A percentile compares a stretch with the other conserved stretches of the same genome.
phyloP scores from a whole-genome alignment of 30 jellyfish, hydroid and myxozoan species.

The Nemopilema nomurai region DNA sequence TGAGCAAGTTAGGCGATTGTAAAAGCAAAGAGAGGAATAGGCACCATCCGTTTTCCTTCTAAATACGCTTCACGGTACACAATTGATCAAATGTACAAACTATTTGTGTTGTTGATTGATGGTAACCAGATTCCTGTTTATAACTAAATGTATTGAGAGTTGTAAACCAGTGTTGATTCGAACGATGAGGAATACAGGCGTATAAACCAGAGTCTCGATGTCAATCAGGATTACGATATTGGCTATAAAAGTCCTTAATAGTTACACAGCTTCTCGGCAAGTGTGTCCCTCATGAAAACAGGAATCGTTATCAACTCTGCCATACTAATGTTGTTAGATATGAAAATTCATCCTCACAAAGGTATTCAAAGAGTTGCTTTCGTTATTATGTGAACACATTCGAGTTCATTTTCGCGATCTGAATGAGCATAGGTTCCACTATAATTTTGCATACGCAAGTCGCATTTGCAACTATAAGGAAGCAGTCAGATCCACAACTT shows the following conservation, averaged over 20 bases:
- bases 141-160: no score
- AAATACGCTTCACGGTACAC: conserved; percentile 22
- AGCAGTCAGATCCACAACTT: conserved; percentile 16
- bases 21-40: conserved; percentile 33
- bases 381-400: conserved; percentile 30
- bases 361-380: conserved; percentile 32
- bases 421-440: conserved; percentile 1
- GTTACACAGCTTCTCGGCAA: no score
- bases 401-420: background rate
- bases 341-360: conserved; percentile 31
- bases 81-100: conserved; percentile 7
- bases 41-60: conserved; percentile 32
- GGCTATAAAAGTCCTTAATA: no score
- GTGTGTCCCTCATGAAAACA: conserved; percentile 44
- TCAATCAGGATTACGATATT: no score
- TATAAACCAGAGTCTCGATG: no score
- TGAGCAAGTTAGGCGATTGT: conserved; percentile 37
- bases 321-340: conserved; percentile 22
- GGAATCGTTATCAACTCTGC: conserved; percentile 16
- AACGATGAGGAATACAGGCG: no score
- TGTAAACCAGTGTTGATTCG: no score
- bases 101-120: conserved; percentile 6
- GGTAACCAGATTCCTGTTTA: conserved; percentile 21
- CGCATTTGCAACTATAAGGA: conserved; percentile 7
- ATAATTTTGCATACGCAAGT: conserved; percentile 10